Evolutionary conservation across 2,113 vertebrate species (phyloP).

Genomic region (Notothenia rossii): DNA sequence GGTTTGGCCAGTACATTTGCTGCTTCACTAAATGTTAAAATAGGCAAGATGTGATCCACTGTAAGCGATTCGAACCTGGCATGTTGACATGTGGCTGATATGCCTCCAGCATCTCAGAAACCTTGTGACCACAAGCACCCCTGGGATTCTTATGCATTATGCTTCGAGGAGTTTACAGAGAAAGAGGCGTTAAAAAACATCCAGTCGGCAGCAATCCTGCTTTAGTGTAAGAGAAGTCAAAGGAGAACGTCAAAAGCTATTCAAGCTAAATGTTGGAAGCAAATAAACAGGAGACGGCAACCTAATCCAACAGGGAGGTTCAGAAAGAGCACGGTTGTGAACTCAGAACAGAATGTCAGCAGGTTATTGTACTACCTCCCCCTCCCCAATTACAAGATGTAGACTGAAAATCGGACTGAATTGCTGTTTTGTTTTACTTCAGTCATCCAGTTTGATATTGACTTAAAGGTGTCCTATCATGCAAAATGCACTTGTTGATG

Average conservation of each 20-base stretch:
- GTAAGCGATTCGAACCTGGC: constrained; percentile 22
- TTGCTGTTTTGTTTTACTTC: background rate
- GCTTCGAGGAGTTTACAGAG: constrained; percentile 18
- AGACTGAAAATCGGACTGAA: background rate
- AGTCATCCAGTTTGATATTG: background rate
- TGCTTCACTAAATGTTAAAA: constrained; percentile 33
- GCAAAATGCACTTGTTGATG: too few species aligned
- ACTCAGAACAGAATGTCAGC: background rate
- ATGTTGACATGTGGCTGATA: constrained; percentile 25
- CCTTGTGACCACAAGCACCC: constrained; percentile 18
- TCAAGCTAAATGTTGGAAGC: constrained; percentile 5
- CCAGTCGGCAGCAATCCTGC: background rate
- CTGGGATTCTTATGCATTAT: constrained; percentile 20
- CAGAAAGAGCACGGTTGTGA: background rate
- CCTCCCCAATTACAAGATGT: background rate
- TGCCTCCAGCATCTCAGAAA: constrained; percentile 27
- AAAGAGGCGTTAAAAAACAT: constrained; percentile 21
- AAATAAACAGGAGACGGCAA: background rate
- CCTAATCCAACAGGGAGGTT: constrained; percentile 5
- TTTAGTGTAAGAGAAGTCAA: constrained; percentile 9
- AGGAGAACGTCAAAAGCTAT: background rate
- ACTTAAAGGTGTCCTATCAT: background rate
- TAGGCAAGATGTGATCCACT: constrained; percentile 29
- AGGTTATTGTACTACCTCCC: background rate
- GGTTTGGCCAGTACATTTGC: constrained; percentile 25